Evolutionary conservation across 2,113 vertebrate genomes (phyloP).

Genomic region (Chitala chitala): DNA sequence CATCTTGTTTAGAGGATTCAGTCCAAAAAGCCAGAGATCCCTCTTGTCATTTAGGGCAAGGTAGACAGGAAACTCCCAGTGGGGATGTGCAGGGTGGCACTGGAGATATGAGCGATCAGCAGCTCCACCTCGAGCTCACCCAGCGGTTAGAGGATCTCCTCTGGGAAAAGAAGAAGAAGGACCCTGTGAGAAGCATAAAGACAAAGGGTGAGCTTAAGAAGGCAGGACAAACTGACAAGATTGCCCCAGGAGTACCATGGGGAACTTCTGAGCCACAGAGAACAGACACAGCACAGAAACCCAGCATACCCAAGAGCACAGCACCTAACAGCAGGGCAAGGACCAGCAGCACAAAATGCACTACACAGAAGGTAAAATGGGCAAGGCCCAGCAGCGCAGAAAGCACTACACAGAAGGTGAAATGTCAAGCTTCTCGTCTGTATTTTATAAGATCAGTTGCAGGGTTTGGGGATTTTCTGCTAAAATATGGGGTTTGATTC

Average conservation of each 20-base stretch:
- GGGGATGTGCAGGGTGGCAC: not conserved
- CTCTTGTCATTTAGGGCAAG: constrained; percentile 15
- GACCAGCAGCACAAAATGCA: not conserved
- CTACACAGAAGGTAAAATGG: not conserved
- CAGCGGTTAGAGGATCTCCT: constrained; percentile 46
- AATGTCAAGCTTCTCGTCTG: not conserved
- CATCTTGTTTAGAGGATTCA: not conserved
- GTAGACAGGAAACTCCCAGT: constrained; percentile 3
- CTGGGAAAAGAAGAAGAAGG: constrained; percentile 31
- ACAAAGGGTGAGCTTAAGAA: not conserved
- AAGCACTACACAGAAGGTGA: not conserved
- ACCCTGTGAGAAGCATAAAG: not conserved
- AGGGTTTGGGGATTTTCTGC: not conserved
- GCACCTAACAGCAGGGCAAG: not conserved
- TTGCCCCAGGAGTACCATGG: not conserved
- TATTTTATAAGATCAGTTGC: not conserved
- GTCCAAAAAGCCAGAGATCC: not conserved
- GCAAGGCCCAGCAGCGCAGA: not conserved
- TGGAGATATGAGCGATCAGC: constrained; percentile 34
- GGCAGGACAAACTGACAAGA: not conserved
- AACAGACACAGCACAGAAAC: not conserved
- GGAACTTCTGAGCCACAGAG: not conserved
- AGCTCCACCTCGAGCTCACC: constrained; percentile 44
- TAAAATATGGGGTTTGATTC: too few relatives aligned
- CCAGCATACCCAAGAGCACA: not conserved